Percentiles rank a stretch among this genome's conserved stretches.
phyloP scores from a whole-genome alignment of 2,888 invertebrate species.

The Andrena praecox region DNA sequence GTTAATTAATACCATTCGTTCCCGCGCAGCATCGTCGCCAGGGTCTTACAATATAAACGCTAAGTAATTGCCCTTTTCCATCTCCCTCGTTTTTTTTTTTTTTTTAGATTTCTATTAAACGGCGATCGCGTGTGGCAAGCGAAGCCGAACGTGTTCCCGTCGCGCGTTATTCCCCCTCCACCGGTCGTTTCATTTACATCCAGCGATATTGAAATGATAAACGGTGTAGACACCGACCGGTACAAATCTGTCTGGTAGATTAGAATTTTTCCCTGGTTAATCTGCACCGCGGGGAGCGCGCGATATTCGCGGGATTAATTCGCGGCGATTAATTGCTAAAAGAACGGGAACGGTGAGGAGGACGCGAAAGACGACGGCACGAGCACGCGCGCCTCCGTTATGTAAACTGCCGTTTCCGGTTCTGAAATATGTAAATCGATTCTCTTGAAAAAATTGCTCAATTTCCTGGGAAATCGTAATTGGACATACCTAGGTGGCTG shows the following conservation, averaged over 20 bases:
- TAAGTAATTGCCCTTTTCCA: slow-evolving; percentile 30
- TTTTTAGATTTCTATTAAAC: slow-evolving; percentile 38
- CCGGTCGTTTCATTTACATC: slow-evolving; percentile 37
- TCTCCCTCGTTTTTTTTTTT: neutral
- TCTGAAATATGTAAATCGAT: slow-evolving; percentile 22
- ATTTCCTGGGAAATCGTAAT: neutral
- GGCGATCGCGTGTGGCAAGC: slow-evolving; percentile 49
- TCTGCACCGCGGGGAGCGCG: slow-evolving; percentile 2
- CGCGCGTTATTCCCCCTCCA: neutral
- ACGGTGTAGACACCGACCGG: neutral
- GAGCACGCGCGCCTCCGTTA: slow-evolving; percentile 14
- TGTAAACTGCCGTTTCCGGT: slow-evolving; percentile 11
- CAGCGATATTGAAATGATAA: slow-evolving; percentile 25
- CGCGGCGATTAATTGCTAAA: neutral
- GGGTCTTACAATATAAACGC: slow-evolving; percentile 9
- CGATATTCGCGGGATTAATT: slow-evolving; percentile 5
- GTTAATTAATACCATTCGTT: slow-evolving; percentile 25
- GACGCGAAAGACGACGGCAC: slow-evolving; percentile 16
- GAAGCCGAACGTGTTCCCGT: slow-evolving; percentile 13
- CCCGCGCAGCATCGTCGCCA: slow-evolving; percentile 10
- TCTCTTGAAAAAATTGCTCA: neutral
- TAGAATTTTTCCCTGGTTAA: slow-evolving; percentile 23
- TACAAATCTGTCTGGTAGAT: slow-evolving; percentile 18
- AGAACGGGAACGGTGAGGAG: neutral
- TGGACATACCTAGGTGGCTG: neutral